phyloP scores from a whole-genome alignment of 1,140 invertebrate species.

The Penaeus japonicus region DNA sequence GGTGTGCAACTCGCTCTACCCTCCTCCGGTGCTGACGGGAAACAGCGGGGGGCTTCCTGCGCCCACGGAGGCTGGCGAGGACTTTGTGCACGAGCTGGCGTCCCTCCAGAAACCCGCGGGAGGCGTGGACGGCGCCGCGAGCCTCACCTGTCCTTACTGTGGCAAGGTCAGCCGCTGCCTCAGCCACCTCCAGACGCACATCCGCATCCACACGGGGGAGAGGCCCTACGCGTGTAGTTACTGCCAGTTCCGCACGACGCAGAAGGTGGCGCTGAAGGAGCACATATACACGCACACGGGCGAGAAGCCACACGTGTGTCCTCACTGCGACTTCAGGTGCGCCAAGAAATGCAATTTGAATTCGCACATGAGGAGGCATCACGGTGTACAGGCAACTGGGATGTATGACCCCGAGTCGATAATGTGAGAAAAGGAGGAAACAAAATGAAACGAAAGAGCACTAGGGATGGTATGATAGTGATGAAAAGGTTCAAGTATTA shows the following conservation, averaged over 20 bases:
- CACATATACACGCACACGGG: conserved; percentile 53
- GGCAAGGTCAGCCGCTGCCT: conserved; percentile 33
- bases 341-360: conserved; percentile 50
- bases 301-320: conserved; percentile 45
- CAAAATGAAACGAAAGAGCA: too few relatives aligned
- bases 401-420: too few relatives aligned
- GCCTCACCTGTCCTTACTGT: conserved; percentile 24
- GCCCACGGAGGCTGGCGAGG: background rate
- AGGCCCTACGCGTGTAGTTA: conserved; percentile 29
- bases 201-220: conserved; percentile 41
- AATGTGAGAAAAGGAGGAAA: too few relatives aligned
- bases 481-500: too few relatives aligned
- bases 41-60: background rate
- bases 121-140: background rate
- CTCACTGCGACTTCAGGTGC: conserved; percentile 43
- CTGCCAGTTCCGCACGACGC: conserved; percentile 41
- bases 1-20: background rate
- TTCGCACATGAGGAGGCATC: conserved; percentile 37
- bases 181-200: conserved; percentile 43
- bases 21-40: background rate
- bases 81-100: conserved; percentile 10
- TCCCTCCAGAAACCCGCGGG: conserved; percentile 1
- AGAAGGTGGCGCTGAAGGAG: conserved; percentile 50
- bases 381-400: conserved; percentile 61
- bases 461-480: too few relatives aligned